Base-by-base conservation (phyloP, 2,113 vertebrate species). In the Meleagris gallopavo region DNA sequence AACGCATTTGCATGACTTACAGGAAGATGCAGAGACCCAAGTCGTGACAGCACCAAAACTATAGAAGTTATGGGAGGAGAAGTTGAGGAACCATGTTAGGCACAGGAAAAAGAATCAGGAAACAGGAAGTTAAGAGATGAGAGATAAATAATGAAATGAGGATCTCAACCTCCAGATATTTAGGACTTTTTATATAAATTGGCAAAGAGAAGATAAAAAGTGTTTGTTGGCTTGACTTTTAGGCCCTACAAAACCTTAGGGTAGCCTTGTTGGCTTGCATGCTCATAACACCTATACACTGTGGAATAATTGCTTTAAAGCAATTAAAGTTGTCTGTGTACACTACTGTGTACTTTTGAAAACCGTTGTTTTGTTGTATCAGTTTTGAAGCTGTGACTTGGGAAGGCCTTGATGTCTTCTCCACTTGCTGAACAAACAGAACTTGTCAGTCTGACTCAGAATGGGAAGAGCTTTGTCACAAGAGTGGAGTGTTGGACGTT, bases 391-490 rank as follows among this genome's bases (percentile, higher is more conserved):
- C 0, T 15, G 32, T 54, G 20, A 14, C 10, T 32, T 75, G 74
- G 18, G 58, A 93, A 75, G 11, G 6, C 77, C n/a, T 30, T 22
- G 64, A 7, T 16, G 6, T 9, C 16, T 11, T 94, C 79, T 43
- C 32, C 12, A 2, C 45, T 45, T 2, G 2, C 9, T 6, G 21
- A 76, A 8, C 38, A 57, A 18, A 61, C 4, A 16, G 34, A 30
- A 61, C 55, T 73, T 73, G 25, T 58, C 24, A 40, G 34, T 73
- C 41, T 95, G 82, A 91, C 57, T 96, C 91, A 90, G 67, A 97
- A 83, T 45, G 76, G 58, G 83, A 95, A 38, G 36, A 81, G 13
- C 5, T 1, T 36, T 78, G 40, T 83, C 71, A 80, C 7, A 1
- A 88, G 34, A 57, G 73, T 84, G 48, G 79, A 79, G 57, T 69